Evolutionary conservation across 2,113 vertebrate species (phyloP).

Genomic region (Vulpes lagopus): DNA sequence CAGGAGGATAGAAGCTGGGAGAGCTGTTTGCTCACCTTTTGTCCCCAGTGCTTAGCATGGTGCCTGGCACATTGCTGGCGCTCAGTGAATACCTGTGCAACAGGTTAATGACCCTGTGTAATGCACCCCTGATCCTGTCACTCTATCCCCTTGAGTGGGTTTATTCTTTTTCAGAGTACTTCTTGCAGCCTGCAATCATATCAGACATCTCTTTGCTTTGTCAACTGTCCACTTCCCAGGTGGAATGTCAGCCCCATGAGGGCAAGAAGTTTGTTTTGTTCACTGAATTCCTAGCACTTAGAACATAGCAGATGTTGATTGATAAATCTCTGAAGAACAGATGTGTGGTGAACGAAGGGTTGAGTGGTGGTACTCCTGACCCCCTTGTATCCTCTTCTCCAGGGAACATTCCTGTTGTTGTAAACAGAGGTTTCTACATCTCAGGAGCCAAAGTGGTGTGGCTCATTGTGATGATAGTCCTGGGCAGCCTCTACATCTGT

Average conservation of each 20-base stretch:
- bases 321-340: background rate
- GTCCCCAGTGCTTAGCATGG: fast-evolving
- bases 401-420: background rate
- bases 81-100: background rate
- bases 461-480: background rate
- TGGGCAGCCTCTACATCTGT: background rate
- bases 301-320: background rate
- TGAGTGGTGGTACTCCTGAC: background rate
- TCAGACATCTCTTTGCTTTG: background rate
- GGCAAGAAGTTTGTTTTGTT: background rate
- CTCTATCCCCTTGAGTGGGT: background rate
- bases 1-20: background rate
- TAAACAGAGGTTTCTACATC: background rate
- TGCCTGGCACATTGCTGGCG: background rate
- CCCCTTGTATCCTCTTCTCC: background rate
- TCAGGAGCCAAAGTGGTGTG: background rate
- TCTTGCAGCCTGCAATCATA: background rate
- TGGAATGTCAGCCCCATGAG: background rate
- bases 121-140: background rate
- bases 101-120: background rate
- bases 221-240: background rate
- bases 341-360: background rate
- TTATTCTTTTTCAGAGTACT: background rate
- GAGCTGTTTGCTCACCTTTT: background rate
- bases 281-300: background rate